phyloP scores from a whole-genome alignment of 2,888 invertebrate genomes.

The Phortica okadai region DNA sequence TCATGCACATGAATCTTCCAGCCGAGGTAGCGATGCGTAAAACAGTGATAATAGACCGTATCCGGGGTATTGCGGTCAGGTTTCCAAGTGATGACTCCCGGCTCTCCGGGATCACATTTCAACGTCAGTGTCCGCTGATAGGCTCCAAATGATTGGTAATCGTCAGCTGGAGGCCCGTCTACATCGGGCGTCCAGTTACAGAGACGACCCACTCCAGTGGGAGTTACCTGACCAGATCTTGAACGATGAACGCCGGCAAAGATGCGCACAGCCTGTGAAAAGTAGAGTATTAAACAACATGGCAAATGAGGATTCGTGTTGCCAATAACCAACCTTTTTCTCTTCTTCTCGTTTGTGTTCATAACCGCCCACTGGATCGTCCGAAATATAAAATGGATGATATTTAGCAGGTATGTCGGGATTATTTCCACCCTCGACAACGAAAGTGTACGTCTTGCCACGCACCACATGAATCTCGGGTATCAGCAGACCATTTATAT shows the following conservation, averaged over 20 bases:
- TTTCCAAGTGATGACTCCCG: conserved; percentile 91
- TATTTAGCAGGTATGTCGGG: conserved; percentile 87
- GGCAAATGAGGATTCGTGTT: neutral
- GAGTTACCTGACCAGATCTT: conserved; percentile 82
- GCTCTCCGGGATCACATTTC: conserved; percentile 89
- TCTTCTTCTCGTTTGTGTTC: conserved; percentile 89
- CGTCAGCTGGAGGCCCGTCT: conserved; percentile 85
- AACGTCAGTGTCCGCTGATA: conserved; percentile 90
- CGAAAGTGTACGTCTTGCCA: conserved; percentile 91
- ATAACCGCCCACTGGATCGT: conserved; percentile 94
- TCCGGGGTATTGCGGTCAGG: conserved; percentile 92
- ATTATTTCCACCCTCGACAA: conserved; percentile 90
- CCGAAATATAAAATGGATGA: conserved; percentile 95
- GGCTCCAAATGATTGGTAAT: conserved; percentile 91
- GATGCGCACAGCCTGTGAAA: conserved; percentile 83
- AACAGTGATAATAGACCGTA: conserved; percentile 97
- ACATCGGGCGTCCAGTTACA: conserved; percentile 92
- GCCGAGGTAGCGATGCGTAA: conserved; percentile 93
- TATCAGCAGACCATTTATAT: conserved; percentile 93
- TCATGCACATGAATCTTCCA: conserved; percentile 97
- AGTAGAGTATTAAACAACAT: neutral
- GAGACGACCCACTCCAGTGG: conserved; percentile 88
- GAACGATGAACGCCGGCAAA: conserved; percentile 88
- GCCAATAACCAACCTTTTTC: conserved; percentile 79
- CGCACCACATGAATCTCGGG: conserved; percentile 93